Base-by-base conservation (phyloP, 2,888 invertebrate genomes). In the Pteria penguin region DNA sequence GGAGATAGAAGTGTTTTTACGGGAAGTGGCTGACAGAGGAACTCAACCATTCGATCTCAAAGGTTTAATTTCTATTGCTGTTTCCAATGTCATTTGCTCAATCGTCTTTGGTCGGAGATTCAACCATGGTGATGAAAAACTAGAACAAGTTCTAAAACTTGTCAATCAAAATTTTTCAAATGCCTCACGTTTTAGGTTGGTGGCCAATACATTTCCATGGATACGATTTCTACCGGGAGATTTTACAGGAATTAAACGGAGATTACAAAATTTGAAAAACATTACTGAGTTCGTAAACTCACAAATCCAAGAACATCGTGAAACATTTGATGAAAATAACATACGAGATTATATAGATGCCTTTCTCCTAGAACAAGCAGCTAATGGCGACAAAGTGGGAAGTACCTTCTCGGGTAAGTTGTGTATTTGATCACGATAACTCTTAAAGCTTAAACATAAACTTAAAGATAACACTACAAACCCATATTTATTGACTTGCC, bases 181-280 rank as follows among this genome's bases (percentile, higher is more conserved):
- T 32, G 18, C 8, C 18, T 14, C 8, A 14, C 45, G 45, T 14
- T 45, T 45, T 18, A 22, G 24, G 2, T 32, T 57, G n/a, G 31
- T 24, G 22, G 57, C 22, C 0, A 32, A 67, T 55, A 66, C 69
- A 29, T 62, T 83, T n/a, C 85, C 83, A 0, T 66, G 62, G 54
- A 63, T 86, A 4, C 71, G 78, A 8, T 73, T 76, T 54, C n/a
- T 84, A 5, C 85, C 85, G 8, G 82, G 83, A 8, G 84, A 83
- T 55, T 62, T 79, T 22, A 82, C 84, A 52, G 69, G 70, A 0
- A 66, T 81, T 8, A 76, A 82, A 62, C 45, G 60, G 11, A 52
- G 78, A n/a, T 18, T 62, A 5, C 58, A 70, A 14, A 79, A 78
- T 32, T 27, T 63, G 0, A 18, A 36, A 8, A 58, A 61, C 0